Evolutionary conservation across 1,140 invertebrate species (phyloP).

Genomic region (Melipona quadrifasciata): DNA sequence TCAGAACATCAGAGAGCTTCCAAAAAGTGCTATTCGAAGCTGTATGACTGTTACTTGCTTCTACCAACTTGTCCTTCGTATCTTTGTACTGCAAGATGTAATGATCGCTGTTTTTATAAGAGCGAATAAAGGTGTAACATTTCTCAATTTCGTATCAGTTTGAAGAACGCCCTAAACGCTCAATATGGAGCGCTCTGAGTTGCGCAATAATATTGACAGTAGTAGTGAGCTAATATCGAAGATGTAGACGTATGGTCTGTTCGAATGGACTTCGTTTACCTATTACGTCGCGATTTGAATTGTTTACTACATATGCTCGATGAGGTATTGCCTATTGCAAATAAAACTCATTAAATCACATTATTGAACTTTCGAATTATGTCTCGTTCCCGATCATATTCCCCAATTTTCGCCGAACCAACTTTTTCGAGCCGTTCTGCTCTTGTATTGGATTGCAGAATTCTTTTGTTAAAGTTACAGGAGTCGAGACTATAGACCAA

Average conservation of each 20-base stretch:
- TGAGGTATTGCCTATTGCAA: conserved; percentile 1
- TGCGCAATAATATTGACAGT: conserved; percentile 54
- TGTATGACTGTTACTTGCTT: neutral
- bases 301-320: conserved; percentile 15
- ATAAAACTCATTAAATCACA: conserved; percentile 5
- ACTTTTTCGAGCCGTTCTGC: neutral
- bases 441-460: neutral
- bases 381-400: neutral
- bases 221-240: conserved; percentile 41
- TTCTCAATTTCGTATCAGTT: conserved; percentile 11
- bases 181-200: conserved; percentile 48
- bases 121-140: neutral
- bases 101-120: neutral
- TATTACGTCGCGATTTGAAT: neutral
- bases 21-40: neutral
- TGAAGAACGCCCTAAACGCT: conserved; percentile 45
- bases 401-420: no score
- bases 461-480: conserved; percentile 25
- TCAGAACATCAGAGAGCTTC: neutral
- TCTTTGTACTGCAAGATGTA: neutral
- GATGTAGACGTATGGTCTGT: neutral
- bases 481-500: neutral
- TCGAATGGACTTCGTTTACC: conserved; percentile 9
- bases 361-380: neutral
- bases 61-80: neutral